These are phyloP conservation scores for Sitta carolinensis DNA, from an alignment of 2,797 vertebrate species.

Conservation along the genomic window DNA sequence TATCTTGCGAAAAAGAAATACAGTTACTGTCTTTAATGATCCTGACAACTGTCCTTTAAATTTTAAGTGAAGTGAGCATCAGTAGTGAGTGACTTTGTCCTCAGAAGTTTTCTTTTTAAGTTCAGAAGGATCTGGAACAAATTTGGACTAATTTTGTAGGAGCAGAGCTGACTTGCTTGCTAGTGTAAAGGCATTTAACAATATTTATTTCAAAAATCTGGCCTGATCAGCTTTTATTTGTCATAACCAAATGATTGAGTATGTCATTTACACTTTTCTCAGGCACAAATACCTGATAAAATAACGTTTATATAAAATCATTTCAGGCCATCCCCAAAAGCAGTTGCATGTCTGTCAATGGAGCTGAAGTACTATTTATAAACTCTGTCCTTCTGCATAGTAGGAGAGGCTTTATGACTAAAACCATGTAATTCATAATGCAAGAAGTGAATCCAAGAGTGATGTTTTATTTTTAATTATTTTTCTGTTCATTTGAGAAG, in stretches of 20 bases:
- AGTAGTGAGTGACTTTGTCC: neutral
- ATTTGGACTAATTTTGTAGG: neutral
- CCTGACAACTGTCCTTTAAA: neutral
- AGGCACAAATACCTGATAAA: neutral
- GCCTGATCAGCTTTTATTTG: neutral
- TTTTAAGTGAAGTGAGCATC: neutral
- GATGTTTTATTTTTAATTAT: neutral
- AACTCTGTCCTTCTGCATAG: neutral
- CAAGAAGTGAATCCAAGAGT: neutral
- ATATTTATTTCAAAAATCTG: neutral
- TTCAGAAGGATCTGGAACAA: neutral
- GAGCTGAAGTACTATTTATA: neutral
- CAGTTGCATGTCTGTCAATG: neutral
- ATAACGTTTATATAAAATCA: neutral
- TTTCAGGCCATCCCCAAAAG: neutral
- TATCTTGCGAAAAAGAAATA: rapidly evolving
- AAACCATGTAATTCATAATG: neutral
- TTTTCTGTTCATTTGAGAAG: neutral
- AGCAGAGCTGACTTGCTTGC: neutral
- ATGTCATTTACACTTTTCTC: neutral
- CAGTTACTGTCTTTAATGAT: neutral
- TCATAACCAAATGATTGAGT: neutral
- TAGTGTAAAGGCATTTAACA: neutral
- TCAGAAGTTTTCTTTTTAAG: neutral
- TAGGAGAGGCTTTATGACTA: neutral